A percentile compares a stretch with the other conserved stretches of the same genome.
These are phyloP conservation scores for Coelopa pilipes DNA, from an alignment of 2,888 invertebrate genomes.

Conservation along the genomic window DNA sequence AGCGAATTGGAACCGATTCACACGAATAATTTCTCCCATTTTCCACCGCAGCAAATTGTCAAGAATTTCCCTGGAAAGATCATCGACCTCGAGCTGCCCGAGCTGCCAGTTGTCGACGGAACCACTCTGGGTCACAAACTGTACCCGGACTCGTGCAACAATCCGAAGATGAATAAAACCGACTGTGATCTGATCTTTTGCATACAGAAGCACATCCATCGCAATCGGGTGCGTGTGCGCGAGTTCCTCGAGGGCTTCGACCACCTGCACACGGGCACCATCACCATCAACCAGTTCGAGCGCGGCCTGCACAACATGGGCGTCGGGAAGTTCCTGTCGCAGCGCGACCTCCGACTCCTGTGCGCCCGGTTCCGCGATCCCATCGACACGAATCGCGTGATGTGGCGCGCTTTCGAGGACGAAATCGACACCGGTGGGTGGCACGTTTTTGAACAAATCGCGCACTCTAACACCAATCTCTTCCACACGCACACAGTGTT, in stretches of 20 bases:
- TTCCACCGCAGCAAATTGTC: constrained; percentile 67
- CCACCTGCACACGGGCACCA: constrained; percentile 74
- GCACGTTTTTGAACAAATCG: background rate
- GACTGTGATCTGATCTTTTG: constrained; percentile 59
- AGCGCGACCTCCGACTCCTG: constrained; percentile 74
- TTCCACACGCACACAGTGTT: constrained; percentile 68
- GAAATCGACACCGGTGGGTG: constrained; percentile 78
- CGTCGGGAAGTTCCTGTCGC: constrained; percentile 72
- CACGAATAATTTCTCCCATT: background rate
- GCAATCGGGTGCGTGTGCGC: constrained; percentile 73
- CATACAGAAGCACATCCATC: constrained; percentile 75
- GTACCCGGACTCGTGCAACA: constrained; percentile 53
- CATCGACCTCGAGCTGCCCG: constrained; percentile 76
- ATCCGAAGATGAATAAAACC: constrained; percentile 50
- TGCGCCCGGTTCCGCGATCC: constrained; percentile 77
- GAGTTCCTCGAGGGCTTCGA: constrained; percentile 82
- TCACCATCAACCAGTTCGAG: constrained; percentile 77
- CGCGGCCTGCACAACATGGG: constrained; percentile 77
- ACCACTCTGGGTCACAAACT: constrained; percentile 49
- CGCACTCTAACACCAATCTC: background rate
- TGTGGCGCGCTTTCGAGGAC: constrained; percentile 82
- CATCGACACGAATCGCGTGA: constrained; percentile 74
- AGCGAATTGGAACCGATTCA: background rate
- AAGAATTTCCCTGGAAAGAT: constrained; percentile 73
- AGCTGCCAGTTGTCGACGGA: constrained; percentile 68